Evolutionary conservation across 2,888 invertebrate genomes (phyloP).

Genomic region (Furcula furcula): DNA sequence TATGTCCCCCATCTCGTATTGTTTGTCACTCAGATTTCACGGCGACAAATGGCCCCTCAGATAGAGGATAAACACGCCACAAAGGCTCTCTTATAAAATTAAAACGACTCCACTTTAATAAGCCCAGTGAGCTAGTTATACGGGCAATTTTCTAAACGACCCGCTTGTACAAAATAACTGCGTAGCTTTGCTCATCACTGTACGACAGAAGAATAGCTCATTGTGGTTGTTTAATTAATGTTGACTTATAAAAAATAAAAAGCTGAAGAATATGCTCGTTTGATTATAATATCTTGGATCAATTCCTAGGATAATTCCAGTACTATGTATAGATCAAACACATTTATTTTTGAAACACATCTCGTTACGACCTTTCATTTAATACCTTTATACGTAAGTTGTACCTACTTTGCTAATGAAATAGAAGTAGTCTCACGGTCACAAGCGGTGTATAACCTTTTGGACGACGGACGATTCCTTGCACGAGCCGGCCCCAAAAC

Average conservation of each 20-base stretch:
- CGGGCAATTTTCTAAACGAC: conserved; percentile 30
- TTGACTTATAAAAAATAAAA: conserved; percentile 13
- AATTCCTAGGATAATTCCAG: too few relatives aligned
- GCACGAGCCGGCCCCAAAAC: too few relatives aligned
- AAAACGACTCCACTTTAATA: conserved; percentile 49
- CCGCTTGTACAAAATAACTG: conserved; percentile 24
- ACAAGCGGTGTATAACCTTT: too few relatives aligned
- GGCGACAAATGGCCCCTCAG: conserved; percentile 72
- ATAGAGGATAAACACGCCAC: conserved; percentile 59
- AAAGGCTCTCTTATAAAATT: conserved; percentile 58
- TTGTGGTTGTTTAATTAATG: conserved; percentile 28
- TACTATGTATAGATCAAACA: too few relatives aligned
- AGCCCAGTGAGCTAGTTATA: conserved; percentile 37
- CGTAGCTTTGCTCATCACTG: conserved; percentile 21
- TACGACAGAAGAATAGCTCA: conserved; percentile 31
- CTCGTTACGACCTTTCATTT: too few relatives aligned
- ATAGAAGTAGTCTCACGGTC: too few relatives aligned
- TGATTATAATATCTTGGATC: too few relatives aligned
- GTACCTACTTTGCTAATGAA: too few relatives aligned
- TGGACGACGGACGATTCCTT: too few relatives aligned
- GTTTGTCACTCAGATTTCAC: conserved; percentile 77
- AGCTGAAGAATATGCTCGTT: too few relatives aligned
- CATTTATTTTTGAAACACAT: too few relatives aligned
- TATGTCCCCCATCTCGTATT: conserved; percentile 66
- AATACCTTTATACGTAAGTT: too few relatives aligned